Conservation (phyloP, 2,113 vertebrate species). For the Pristiophorus japonicus region DNA sequence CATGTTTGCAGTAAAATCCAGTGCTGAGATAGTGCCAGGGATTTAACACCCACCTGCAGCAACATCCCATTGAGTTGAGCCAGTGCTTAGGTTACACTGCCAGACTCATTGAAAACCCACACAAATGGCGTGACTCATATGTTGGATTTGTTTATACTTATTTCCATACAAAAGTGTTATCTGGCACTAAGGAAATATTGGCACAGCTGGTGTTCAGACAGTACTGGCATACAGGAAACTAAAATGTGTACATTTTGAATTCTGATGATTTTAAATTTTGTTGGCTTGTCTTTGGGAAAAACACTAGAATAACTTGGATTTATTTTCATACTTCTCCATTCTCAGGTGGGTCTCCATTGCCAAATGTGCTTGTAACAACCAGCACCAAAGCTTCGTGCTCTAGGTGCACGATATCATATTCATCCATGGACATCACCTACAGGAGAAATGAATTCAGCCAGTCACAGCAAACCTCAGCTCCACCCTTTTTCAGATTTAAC, state of each 20-base stretch:
- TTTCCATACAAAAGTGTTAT: neutral
- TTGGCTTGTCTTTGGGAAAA: neutral
- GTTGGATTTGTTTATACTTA: neutral
- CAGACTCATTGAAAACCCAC: neutral
- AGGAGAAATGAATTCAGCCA: neutral
- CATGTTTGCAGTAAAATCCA: neutral
- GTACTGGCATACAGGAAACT: neutral
- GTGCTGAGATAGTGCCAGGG: neutral
- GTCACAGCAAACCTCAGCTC: neutral
- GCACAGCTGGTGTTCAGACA: neutral
- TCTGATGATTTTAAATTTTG: neutral
- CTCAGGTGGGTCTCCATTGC: slow-evolving; percentile 91
- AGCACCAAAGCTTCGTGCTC: slow-evolving; percentile 88
- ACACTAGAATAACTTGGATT: neutral
- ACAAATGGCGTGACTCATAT: no score
- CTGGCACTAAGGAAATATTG: neutral
- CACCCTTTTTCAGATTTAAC: neutral
- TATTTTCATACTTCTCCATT: slow-evolving; percentile 79
- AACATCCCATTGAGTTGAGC: neutral
- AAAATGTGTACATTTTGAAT: neutral
- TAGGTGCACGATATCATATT: slow-evolving; percentile 87
- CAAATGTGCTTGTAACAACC: slow-evolving; percentile 91
- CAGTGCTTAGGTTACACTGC: neutral
- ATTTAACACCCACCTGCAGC: neutral
- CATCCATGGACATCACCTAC: slow-evolving; percentile 91